Conservation (phyloP, 2,888 invertebrate species). For the Schizotus pectinicornis region DNA sequence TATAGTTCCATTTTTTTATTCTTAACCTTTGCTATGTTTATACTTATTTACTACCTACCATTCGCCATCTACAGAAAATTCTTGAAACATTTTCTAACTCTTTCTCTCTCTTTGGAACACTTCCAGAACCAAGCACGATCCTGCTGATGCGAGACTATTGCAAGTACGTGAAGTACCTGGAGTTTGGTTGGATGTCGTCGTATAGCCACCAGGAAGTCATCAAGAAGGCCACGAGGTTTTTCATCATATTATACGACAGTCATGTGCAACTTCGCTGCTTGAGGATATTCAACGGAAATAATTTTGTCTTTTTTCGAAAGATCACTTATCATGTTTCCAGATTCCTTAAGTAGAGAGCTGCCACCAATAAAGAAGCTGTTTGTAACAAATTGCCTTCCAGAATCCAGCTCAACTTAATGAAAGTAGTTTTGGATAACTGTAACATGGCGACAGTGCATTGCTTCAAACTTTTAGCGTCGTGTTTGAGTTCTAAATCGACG, state of each 20-base stretch:
- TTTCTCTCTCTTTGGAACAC: neutral
- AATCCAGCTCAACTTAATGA: constrained; percentile 55
- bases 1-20: too few species aligned
- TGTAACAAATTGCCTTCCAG: constrained; percentile 42
- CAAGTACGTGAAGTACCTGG: constrained; percentile 57
- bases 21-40: too few species aligned
- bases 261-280: constrained; percentile 56
- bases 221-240: constrained; percentile 52
- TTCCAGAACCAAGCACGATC: constrained; percentile 49
- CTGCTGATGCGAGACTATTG: constrained; percentile 53
- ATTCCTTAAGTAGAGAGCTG: constrained; percentile 48
- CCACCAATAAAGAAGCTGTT: neutral
- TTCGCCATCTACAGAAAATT: too few species aligned
- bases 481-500: constrained; percentile 50
- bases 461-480: constrained; percentile 56
- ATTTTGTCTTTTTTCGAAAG: constrained; percentile 56
- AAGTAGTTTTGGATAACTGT: constrained; percentile 57
- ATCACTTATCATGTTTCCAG: constrained; percentile 50
- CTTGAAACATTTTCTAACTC: neutral
- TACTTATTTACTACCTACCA: too few species aligned
- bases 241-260: constrained; percentile 47
- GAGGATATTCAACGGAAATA: constrained; percentile 60
- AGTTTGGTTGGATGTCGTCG: constrained; percentile 59
- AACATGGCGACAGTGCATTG: constrained; percentile 58
- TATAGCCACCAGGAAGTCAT: constrained; percentile 55